phyloP scores from a whole-genome alignment of 2,797 vertebrate genomes.

The Sebastes oblongus region DNA sequence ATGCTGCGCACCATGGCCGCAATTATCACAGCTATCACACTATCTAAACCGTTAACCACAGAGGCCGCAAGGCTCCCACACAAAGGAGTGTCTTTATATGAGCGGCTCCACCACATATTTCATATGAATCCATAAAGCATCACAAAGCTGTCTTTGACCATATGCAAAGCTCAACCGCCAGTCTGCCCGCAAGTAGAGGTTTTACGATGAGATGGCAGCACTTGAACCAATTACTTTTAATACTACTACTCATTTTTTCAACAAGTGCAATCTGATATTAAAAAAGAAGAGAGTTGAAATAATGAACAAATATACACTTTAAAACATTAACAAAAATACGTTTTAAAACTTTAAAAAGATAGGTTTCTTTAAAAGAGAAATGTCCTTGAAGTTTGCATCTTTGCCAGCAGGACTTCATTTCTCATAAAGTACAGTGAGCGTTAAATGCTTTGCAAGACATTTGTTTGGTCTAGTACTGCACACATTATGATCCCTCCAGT shows the following conservation, averaged over 20 bases:
- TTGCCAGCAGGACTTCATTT: constrained; percentile 5
- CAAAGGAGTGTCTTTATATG: constrained; percentile 14
- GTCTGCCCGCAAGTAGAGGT: background rate
- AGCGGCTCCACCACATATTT: constrained; percentile 12
- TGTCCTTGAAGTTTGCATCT: background rate
- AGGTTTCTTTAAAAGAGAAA: background rate
- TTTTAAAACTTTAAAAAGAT: background rate
- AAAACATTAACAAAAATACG: too few relatives aligned
- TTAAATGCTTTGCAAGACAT: constrained; percentile 27
- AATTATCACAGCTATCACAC: background rate
- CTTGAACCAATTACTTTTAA: background rate
- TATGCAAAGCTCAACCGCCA: constrained; percentile 35
- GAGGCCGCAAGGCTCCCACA: background rate
- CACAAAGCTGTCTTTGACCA: constrained; percentile 21
- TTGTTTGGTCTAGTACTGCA: constrained; percentile 12
- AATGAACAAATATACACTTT: background rate
- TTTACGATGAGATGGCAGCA: background rate
- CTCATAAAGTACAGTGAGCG: constrained; percentile 7
- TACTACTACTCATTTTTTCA: background rate
- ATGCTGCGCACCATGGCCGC: background rate
- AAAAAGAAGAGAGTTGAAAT: background rate
- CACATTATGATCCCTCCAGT: constrained; percentile 15
- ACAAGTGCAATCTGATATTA: background rate
- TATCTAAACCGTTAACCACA: constrained; percentile 17
- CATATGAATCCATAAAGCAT: constrained; percentile 26